Percentiles rank a stretch among this genome's conserved stretches.
phyloP scores from a whole-genome alignment of 37 sponge, comb jelly and placozoan species.

The Spongia lamella region DNA sequence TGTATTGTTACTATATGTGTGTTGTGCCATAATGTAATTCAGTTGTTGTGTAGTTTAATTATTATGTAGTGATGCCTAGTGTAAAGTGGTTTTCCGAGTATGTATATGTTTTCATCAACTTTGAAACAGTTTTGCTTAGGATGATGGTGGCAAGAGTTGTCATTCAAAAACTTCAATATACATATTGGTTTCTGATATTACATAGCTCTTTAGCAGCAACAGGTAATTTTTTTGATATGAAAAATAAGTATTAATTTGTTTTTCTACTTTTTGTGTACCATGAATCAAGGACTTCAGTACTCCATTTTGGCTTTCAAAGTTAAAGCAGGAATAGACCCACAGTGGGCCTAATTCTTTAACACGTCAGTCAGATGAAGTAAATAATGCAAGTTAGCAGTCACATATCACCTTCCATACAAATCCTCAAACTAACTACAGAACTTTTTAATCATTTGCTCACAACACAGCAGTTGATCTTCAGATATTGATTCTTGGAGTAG shows the following conservation, averaged over 20 bases:
- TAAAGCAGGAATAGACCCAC: constrained; percentile 9
- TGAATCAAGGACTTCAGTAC: not conserved
- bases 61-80: too few relatives aligned
- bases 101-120: too few relatives aligned
- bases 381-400: constrained; percentile 1
- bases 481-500: not conserved
- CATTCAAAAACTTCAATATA: too few relatives aligned
- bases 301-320: constrained; percentile 13
- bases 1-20: too few relatives aligned
- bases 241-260: not conserved
- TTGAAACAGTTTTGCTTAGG: too few relatives aligned
- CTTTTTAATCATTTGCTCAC: not conserved
- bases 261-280: constrained; percentile 1
- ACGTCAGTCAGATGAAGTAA: constrained; percentile 3
- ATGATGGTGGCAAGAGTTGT: too few relatives aligned
- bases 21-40: too few relatives aligned
- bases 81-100: too few relatives aligned
- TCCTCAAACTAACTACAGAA: constrained; percentile 2
- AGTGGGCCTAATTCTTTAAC: constrained; percentile 13
- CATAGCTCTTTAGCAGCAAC: too few relatives aligned
- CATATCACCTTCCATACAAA: not conserved
- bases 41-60: too few relatives aligned
- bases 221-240: too few relatives aligned
- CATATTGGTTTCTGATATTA: too few relatives aligned
- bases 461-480: not conserved